These are phyloP conservation scores for Anseranas semipalmata DNA, from an alignment of 2,113 vertebrate genomes.

Conservation along the genomic window DNA sequence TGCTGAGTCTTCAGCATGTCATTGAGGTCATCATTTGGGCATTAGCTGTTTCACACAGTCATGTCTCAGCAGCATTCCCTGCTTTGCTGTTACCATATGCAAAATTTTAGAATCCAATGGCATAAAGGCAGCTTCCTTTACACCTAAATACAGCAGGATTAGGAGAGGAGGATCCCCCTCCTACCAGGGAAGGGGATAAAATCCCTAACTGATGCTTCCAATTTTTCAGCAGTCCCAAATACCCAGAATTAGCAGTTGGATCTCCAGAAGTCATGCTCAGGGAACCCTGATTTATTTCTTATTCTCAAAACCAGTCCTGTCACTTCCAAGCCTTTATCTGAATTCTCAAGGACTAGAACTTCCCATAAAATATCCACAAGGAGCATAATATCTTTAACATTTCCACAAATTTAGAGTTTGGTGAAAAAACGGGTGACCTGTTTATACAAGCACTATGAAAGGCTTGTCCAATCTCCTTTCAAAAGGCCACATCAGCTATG, in stretches of 20 bases:
- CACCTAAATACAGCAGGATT: neutral
- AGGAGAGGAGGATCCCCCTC: too few relatives aligned
- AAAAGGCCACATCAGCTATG: neutral
- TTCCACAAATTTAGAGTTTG: neutral
- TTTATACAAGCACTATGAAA: neutral
- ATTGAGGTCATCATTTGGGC: fast-evolving
- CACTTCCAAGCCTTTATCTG: neutral
- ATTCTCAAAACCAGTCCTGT: fast-evolving
- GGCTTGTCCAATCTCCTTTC: neutral
- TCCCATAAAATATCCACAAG: neutral
- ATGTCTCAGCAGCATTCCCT: neutral
- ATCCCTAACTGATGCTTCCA: neutral
- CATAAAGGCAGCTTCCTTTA: neutral
- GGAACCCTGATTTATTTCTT: neutral
- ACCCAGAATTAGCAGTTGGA: neutral
- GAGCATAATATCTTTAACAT: neutral
- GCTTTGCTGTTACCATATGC: neutral
- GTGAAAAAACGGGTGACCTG: neutral
- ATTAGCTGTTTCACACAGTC: neutral
- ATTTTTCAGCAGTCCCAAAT: neutral
- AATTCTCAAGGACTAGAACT: neutral
- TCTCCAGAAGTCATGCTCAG: neutral
- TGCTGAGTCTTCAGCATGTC: neutral
- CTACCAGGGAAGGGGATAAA: neutral
- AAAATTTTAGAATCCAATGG: neutral